Base-by-base conservation (phyloP, 2,113 vertebrate species). In the Tor tambroides region DNA sequence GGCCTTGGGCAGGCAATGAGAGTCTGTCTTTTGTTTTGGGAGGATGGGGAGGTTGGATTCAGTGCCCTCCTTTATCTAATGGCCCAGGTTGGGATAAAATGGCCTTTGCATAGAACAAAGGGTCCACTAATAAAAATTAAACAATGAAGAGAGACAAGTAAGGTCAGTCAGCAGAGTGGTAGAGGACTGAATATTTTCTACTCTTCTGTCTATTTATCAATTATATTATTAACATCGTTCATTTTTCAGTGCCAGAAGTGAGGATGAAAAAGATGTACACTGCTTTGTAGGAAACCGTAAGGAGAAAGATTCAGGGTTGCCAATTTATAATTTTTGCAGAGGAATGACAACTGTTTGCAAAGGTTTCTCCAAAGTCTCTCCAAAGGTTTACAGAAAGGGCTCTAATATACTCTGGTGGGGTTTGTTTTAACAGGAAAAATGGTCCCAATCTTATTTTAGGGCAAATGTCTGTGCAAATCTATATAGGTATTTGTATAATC, bases 21-120 rank as follows among this genome's bases (percentile, higher is more conserved):
- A 72, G 54, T 85, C 67, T 81, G 84, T 80, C 85, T 84, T 89
- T 89, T 86, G 85, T 89, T 80, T 89, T 35, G 63, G 15, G 28
- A 30, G 75, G 83, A 80, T 84, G 84, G n/a, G 41, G 26, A 84
- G 80, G 51, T 75, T 56, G 35, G 75, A 88, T 86, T 86, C 81
- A n/a, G 65, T 59, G 19, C 63, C 56, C 26, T 71, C n/a, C 72
- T 80, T 86, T 88, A 61, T 84, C 61, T 84, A 75, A 56, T 41
- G 56, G 79, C 35, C 63, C 43, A 88, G 67, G 74, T 35, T 41
- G 67, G 35, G 56, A 82, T 72, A 69, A 86, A 86, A 85, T 74
- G 63, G 74, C 72, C 83, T 85, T 85, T 72, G 38, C 74, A 21
- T 61, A 49, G 69, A 83, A 83, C 86, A 88, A 88, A 86, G 23